Base-by-base conservation (phyloP, 2,113 vertebrate species). In the Ammodytes dubius region DNA sequence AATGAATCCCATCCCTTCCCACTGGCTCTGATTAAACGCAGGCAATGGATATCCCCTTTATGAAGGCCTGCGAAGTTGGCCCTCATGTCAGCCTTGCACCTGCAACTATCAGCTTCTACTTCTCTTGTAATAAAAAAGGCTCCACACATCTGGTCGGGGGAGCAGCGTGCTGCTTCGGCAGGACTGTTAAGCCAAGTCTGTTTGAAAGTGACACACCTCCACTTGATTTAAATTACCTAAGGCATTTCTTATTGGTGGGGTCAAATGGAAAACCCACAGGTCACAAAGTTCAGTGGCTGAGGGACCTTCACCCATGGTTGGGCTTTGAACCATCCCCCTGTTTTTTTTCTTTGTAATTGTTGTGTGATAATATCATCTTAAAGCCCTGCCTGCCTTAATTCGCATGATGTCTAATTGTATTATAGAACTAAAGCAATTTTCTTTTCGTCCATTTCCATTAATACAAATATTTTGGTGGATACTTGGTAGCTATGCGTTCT, bases 21-120 rank as follows among this genome's bases (percentile, higher is more conserved):
- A 96, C 96, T 95, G 95, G 95, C 95, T 96, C 96, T 96, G 96
- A 97, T 97, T 97, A 97, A 97, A 96, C 95, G 90, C 95, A 96
- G 95, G 95, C 95, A 93, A 92, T 93, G 92, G 92, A 93, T 93
- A 94, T 90, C 92, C 92, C 89, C 87, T 90, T 92, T 92, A 89
- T 93, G 85, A 93, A 92, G 89, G 88, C 83, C 70, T 72, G 68
- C 73, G 83, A 85, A 87, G 83, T 79, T 58, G 82, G 91, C 91
- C 88, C 87, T 81, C 14, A 57, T 92, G 94, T 96, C 95, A 95
- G 94, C 89, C 92, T 90, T 37, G 94, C 96, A 97, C 96, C 97
- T 98, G 97, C 95, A 96, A 95, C 94, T 94, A 93, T 93, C 90
- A 82, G 94, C 93, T 91, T 95, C 93, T 95, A 91, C 74, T 67